A percentile compares a stretch with the other conserved stretches of the same genome.
Evolutionary conservation across 2,113 vertebrate genomes (phyloP).

Genomic region (Ammodytes dubius): DNA sequence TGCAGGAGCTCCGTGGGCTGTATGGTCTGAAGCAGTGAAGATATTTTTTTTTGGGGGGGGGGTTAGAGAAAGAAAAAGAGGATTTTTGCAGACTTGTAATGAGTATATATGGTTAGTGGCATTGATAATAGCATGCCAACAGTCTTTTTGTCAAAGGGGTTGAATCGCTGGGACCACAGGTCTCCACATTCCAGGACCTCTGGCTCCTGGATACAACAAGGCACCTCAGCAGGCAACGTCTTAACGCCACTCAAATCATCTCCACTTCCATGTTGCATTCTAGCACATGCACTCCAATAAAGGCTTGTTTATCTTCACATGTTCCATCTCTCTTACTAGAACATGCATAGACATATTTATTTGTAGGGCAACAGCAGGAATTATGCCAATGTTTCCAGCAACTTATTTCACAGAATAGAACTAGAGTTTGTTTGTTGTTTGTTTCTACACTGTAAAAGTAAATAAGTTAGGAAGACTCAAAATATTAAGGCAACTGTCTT

Average conservation of each 20-base stretch:
- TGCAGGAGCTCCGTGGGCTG: constrained; percentile 26
- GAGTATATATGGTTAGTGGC: constrained; percentile 52
- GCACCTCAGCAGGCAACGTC: constrained; percentile 65
- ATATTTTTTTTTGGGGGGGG: constrained; percentile 1
- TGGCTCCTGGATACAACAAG: constrained; percentile 77
- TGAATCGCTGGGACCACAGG: constrained; percentile 70
- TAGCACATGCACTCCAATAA: constrained; percentile 30
- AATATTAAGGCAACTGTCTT: no score
- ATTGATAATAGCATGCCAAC: constrained; percentile 68
- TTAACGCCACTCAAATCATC: constrained; percentile 50
- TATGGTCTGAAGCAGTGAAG: constrained; percentile 56
- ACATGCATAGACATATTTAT: constrained; percentile 23
- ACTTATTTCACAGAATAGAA: no score
- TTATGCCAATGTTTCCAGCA: constrained; percentile 9
- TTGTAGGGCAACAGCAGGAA: constrained; percentile 15
- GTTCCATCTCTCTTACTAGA: not conserved
- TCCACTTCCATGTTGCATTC: constrained; percentile 24
- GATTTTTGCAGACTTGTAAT: constrained; percentile 34
- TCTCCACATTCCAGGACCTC: constrained; percentile 77
- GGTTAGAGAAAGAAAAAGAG: constrained; percentile 58
- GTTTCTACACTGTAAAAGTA: no score
- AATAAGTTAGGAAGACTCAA: no score
- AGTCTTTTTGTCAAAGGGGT: constrained; percentile 65
- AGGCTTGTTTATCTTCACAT: not conserved
- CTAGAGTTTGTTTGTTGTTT: no score